Evolutionary conservation across 2,797 vertebrate species (phyloP).

Genomic region (Discoglossus pictus): DNA sequence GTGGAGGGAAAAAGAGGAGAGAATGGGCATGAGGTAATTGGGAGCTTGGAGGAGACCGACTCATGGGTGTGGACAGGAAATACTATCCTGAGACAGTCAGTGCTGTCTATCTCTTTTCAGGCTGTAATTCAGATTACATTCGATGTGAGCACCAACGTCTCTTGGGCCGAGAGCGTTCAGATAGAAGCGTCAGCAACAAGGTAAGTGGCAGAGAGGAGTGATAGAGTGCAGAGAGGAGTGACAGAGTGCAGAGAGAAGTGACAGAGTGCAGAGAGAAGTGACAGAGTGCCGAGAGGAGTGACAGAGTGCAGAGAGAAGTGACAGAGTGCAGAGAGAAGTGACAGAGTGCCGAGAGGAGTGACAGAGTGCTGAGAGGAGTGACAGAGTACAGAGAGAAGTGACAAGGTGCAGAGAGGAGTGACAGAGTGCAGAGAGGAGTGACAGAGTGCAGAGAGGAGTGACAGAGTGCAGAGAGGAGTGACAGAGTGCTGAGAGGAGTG

Average conservation of each 20-base stretch:
- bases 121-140: conserved; percentile 23
- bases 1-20: neutral
- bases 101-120: conserved; percentile 1
- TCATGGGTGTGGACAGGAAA: neutral
- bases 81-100: neutral
- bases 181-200: neutral
- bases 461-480: neutral
- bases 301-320: neutral
- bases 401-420: conserved; percentile 13
- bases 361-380: neutral
- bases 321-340: neutral
- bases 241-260: neutral
- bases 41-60: neutral
- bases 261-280: neutral
- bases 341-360: neutral
- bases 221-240: neutral
- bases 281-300: neutral
- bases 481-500: neutral
- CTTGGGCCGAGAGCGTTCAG: conserved; percentile 11
- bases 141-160: neutral
- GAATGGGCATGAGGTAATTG: neutral
- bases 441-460: neutral
- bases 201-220: conserved; percentile 6
- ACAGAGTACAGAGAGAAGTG: neutral
- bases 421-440: neutral